These are phyloP conservation scores for Diploptera punctata DNA, from an alignment of 2,888 invertebrate genomes.

Conservation along the genomic window DNA sequence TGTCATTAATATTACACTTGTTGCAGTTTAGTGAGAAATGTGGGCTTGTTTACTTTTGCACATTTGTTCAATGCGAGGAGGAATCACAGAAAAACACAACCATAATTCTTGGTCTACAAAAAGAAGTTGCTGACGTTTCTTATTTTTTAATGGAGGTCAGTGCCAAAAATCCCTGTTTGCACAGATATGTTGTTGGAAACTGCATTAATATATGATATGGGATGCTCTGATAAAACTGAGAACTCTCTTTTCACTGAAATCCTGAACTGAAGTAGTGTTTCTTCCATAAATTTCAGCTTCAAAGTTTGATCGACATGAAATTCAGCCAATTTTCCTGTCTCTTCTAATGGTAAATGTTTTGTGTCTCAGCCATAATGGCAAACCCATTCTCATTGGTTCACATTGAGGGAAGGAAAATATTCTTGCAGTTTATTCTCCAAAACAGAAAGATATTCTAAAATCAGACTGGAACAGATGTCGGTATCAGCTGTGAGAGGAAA, in stretches of 20 bases:
- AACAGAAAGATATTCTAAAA: slow-evolving; percentile 9
- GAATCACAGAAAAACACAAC: background rate
- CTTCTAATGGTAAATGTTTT: slow-evolving; percentile 3
- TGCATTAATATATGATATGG: background rate
- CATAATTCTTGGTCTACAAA: background rate
- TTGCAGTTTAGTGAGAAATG: background rate
- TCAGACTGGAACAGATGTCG: background rate
- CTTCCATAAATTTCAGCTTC: background rate
- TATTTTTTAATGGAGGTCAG: background rate
- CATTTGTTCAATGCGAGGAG: background rate
- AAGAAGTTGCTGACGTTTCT: background rate
- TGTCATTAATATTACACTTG: background rate
- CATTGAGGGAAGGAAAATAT: background rate
- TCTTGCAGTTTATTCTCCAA: background rate
- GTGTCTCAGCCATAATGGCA: background rate
- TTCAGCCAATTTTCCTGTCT: background rate
- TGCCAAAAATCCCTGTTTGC: background rate
- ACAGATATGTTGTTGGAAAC: background rate
- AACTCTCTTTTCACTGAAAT: background rate
- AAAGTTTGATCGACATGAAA: background rate
- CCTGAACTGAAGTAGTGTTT: slow-evolving; percentile 1
- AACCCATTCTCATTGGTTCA: background rate
- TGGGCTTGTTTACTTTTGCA: background rate
- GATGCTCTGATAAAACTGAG: background rate
- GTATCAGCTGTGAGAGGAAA: background rate